A percentile compares a stretch with the other conserved stretches of the same genome.
Conservation (phyloP, 1,140 invertebrate genomes). For the Drosophila eugracilis region DNA sequence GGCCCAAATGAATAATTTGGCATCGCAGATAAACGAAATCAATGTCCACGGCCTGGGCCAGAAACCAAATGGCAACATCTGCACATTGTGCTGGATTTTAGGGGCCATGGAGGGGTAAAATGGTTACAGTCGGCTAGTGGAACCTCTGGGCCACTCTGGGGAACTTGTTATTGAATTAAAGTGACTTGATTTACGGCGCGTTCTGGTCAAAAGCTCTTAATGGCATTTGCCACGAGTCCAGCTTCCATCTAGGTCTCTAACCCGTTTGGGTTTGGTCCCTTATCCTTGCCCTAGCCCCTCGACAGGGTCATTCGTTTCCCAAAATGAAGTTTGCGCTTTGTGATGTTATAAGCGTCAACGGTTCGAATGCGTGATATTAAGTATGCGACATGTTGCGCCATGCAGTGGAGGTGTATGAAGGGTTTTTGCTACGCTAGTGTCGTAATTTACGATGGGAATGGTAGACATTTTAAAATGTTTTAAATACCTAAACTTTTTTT, state of each 20-base stretch:
- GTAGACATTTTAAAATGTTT: too few species aligned
- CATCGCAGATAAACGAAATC: constrained; percentile 54
- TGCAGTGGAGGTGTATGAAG: not conserved
- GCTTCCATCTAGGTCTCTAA: constrained; percentile 14
- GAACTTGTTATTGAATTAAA: constrained; percentile 55
- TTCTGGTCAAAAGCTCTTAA: constrained; percentile 54
- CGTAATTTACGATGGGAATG: not conserved
- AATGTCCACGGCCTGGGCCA: constrained; percentile 37
- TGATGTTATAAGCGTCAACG: constrained; percentile 31
- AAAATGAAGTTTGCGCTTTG: constrained; percentile 39
- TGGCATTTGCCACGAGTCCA: constrained; percentile 43
- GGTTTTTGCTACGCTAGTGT: not conserved
- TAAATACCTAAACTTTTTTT: too few species aligned
- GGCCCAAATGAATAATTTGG: constrained; percentile 53
- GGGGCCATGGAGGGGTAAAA: constrained; percentile 5
- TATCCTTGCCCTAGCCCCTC: not conserved
- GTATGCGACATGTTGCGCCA: constrained; percentile 30
- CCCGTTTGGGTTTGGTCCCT: constrained; percentile 4
- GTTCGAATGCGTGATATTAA: constrained; percentile 34
- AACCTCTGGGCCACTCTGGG: constrained; percentile 43
- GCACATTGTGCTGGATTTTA: constrained; percentile 14
- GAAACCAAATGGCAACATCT: constrained; percentile 52
- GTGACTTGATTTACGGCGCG: constrained; percentile 51
- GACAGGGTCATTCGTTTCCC: constrained; percentile 19
- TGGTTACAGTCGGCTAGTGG: not conserved